Conservation (phyloP, 2,888 invertebrate genomes). For the Drosophila mayaguana region DNA sequence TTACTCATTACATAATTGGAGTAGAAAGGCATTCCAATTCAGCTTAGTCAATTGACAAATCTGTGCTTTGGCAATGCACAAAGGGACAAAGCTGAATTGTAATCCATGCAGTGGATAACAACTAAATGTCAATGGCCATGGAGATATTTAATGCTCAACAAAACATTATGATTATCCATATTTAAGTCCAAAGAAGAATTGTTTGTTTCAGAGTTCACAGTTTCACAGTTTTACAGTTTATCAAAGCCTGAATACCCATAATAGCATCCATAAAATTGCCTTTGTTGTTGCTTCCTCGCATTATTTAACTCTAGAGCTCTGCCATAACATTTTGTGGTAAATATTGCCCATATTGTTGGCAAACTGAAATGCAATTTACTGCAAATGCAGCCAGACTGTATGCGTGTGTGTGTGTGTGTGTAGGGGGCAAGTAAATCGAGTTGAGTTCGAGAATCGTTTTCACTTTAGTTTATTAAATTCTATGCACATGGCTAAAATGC, state of each 20-base stretch:
- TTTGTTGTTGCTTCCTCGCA: slow-evolving; percentile 2
- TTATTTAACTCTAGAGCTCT: background rate
- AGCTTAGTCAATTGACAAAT: background rate
- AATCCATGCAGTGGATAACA: background rate
- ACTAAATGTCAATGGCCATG: background rate
- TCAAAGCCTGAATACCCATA: background rate
- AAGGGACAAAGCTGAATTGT: slow-evolving; percentile 3
- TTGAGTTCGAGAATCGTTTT: slow-evolving; percentile 32
- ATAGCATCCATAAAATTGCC: background rate
- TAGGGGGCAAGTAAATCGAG: slow-evolving; percentile 15
- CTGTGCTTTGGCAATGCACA: background rate
- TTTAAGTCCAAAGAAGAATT: background rate
- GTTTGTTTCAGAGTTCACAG: background rate
- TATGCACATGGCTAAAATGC: slow-evolving; percentile 45
- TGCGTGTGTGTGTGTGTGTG: background rate
- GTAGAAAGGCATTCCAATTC: background rate
- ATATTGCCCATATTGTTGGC: slow-evolving; percentile 14
- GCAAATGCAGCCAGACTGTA: background rate
- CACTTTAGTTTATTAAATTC: slow-evolving; percentile 63
- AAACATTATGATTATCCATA: slow-evolving; percentile 6
- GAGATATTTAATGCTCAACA: background rate
- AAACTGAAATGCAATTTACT: slow-evolving; percentile 18
- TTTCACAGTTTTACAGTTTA: background rate
- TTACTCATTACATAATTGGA: background rate
- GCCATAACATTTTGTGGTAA: slow-evolving; percentile 11